Conservation (phyloP, 2,113 vertebrate species). For the Thinocorus orbignyianus region DNA sequence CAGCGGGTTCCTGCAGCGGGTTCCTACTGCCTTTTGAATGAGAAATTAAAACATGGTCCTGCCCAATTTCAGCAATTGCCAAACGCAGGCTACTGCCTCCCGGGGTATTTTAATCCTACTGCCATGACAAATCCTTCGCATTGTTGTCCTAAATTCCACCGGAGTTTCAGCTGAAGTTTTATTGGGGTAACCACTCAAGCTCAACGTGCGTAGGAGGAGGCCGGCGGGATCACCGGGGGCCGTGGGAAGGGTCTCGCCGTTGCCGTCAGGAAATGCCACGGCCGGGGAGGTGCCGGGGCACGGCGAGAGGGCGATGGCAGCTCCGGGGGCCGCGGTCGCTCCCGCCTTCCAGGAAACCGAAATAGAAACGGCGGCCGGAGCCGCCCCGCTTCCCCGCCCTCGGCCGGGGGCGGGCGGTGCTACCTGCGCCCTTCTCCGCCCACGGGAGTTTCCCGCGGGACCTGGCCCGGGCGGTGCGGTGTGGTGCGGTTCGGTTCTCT, state of each 20-base stretch:
- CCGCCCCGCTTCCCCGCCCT: not conserved
- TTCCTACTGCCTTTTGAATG: not conserved
- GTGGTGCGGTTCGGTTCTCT: too few species aligned
- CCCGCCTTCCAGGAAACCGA: not conserved
- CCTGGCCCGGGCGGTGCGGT: too few species aligned
- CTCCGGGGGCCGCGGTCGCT: not conserved
- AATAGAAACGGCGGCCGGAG: not conserved
- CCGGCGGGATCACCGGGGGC: not conserved
- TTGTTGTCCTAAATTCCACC: not conserved
- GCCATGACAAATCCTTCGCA: not conserved
- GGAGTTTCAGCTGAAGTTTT: not conserved
- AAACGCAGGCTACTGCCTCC: not conserved
- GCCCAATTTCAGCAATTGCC: not conserved
- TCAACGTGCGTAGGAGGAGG: rapidly evolving
- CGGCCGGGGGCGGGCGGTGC: not conserved
- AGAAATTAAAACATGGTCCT: not conserved
- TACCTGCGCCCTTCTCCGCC: not conserved
- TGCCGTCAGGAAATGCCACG: not conserved
- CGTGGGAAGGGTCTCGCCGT: rapidly evolving
- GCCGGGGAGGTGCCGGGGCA: not conserved
- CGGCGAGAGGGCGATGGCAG: not conserved
- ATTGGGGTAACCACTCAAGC: not conserved
- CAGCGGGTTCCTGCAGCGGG: not conserved
- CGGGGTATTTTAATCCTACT: not conserved
- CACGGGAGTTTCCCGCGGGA: not conserved